Evolutionary conservation across 2,113 vertebrate genomes (phyloP), one percentile per base, ranked within the genome.

Genomic region (Polyodon spathula): DNA sequence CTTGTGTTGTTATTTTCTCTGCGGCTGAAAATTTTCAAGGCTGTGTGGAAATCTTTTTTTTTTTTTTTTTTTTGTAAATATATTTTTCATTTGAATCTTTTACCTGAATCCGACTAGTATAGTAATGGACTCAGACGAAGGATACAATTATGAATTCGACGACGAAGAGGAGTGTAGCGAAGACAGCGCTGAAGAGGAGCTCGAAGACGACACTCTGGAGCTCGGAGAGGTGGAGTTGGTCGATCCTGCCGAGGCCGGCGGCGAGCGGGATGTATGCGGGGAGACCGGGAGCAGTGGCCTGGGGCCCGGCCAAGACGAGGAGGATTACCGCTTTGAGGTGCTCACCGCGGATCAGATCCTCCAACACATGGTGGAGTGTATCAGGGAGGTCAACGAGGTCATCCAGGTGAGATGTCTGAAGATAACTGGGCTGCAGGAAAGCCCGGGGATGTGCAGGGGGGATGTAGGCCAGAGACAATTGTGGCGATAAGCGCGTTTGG

Each of bases 311-410:
- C 88, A 90, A 15, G 93, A 97, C 54, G 94, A 97, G 66, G 94
- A 97, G 77, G 95, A 98, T 79, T 98, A 97, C 76, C 93, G 93
- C 65, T 97, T 97, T 74, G 95, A 98, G 81, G 95, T 98, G 77
- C 84, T 98, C 74, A 97, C 94, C 54, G 93, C 95, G 54, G 95
- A 98, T 72, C 95, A 97, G 86, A 97, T 97, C 67, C 88, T 98
- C 70, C 94, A 97, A 77, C 95, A 98, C 88, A 98, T 98, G 95
- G 94, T 97, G 84, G 95, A 97, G 87, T 98, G 95, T 71, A 98
- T 98, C 78, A 87, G 90, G 59, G 95, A 97, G 91, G 95, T 98
- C 88, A 98, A 98, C 84, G 95, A 98, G 92, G 27, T 27, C 27
- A 27, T 27, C 27, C 27, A 27, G 27, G 27, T 27, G 27, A 27